Evolutionary conservation across 2,113 vertebrate genomes (phyloP), one percentile per base, ranked within the genome.

Genomic region (Pangasianodon gigas): DNA sequence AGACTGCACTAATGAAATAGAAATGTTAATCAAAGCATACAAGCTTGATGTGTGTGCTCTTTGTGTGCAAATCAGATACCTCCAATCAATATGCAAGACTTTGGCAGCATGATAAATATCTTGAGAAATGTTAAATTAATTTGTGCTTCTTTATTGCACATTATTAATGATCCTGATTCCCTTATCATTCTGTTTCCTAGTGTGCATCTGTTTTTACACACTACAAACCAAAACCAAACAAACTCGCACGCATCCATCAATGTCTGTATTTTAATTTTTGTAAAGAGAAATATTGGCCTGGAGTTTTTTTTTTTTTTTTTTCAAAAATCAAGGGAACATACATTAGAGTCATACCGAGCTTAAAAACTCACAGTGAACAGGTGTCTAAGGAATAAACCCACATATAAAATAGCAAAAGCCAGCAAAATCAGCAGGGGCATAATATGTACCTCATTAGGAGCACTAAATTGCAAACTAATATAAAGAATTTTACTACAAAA

Each of bases 1-100:
- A 94, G 92, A 92, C 89, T 84, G 54, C 58, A 89, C 91, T 94
- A 95, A 95, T 95, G 93, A 94, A 92, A 86, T 88, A 91, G 92
- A 93, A 91, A 93, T 94, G 88, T 92, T 91, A 94, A 94, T 93
- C 84, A 89, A 93, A 90, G 92, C 77, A 92, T 91, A 90, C 91
- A 58, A 48, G 46, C 87, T 69, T n/a, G 41, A 29, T 32, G 51
- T 26, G 44, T 58, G 14, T 3, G 60, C 86, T 90, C 26, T n/a
- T 77, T 84, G 75, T 69, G 91, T 85, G 91, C 83, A 94, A 93
- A 88, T 93, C 93, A 90, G 82, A 94, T 92, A 79, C 80, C 85
- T 77, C 88, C 90, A 93, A 88, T 92, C 91, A 91, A 92, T 93
- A 91, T n/a, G 60, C 87, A 54, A 90, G 87, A 87, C 84, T 91